Conservation (phyloP, 1,140 invertebrate genomes). For the Eulimnadia texana region DNA sequence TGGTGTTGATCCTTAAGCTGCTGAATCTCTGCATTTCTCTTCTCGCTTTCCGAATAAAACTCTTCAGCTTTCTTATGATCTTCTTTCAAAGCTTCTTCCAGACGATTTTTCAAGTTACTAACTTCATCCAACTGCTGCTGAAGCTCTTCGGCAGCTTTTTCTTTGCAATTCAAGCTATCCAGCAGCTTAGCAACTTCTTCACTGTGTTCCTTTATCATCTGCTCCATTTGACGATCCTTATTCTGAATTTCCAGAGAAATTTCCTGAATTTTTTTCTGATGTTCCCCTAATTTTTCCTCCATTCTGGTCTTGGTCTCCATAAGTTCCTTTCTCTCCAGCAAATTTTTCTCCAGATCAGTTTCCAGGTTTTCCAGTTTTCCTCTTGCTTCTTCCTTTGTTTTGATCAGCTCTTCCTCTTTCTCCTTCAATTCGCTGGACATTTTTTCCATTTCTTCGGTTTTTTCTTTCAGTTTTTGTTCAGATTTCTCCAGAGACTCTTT, state of each 20-base stretch:
- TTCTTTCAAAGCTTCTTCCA: background rate
- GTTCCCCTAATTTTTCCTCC: too few relatives aligned
- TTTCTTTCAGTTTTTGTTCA: too few relatives aligned
- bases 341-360: background rate
- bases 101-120: too few relatives aligned
- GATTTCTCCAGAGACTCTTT: too few relatives aligned
- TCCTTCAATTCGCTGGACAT: background rate
- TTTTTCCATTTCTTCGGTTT: background rate
- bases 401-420: background rate
- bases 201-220: too few relatives aligned
- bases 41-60: background rate
- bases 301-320: conserved; percentile 1
- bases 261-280: background rate
- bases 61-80: background rate
- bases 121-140: background rate
- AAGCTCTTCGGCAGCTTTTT: conserved; percentile 11
- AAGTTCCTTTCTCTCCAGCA: too few relatives aligned
- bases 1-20: background rate
- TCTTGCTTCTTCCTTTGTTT: background rate
- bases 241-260: background rate
- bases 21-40: background rate
- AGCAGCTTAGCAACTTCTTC: background rate
- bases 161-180: background rate
- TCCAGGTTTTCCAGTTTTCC: conserved; percentile 4
- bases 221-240: background rate